Conservation (phyloP, 2,888 invertebrate species). For the Drosophila vallismaia region DNA sequence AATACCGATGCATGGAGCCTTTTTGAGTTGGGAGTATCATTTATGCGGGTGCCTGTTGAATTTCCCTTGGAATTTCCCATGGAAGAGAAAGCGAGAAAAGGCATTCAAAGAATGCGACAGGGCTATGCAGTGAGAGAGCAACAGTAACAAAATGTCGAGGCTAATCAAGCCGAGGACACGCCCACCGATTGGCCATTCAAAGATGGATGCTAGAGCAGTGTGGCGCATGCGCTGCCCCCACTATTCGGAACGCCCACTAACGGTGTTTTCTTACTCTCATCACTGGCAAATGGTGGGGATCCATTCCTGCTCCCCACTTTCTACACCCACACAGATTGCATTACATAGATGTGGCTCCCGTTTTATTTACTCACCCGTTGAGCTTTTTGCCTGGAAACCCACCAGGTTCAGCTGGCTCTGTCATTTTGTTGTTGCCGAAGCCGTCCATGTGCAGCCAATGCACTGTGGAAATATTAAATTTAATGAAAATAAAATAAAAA, state of each 20-base stretch:
- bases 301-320: constrained; percentile 18
- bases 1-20: constrained; percentile 35
- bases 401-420: constrained; percentile 53
- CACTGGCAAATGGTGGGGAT: constrained; percentile 39
- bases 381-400: constrained; percentile 59
- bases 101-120: constrained; percentile 18
- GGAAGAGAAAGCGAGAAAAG: constrained; percentile 14
- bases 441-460: constrained; percentile 3
- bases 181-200: constrained; percentile 67
- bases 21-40: constrained; percentile 19
- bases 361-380: constrained; percentile 73
- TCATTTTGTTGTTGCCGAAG: constrained; percentile 66
- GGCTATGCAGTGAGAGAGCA: constrained; percentile 31
- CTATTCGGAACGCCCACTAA: constrained; percentile 65
- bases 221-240: constrained; percentile 68
- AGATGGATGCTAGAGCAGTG: constrained; percentile 69
- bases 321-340: constrained; percentile 24
- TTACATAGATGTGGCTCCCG: constrained; percentile 24
- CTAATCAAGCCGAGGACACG: constrained; percentile 77
- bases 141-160: constrained; percentile 70
- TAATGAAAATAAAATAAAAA: background rate
- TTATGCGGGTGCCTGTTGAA: constrained; percentile 68
- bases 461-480: background rate
- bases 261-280: constrained; percentile 48
- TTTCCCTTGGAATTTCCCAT: constrained; percentile 25